Conservation (phyloP, 2,113 vertebrate genomes). For the Malurus cyaneus region DNA sequence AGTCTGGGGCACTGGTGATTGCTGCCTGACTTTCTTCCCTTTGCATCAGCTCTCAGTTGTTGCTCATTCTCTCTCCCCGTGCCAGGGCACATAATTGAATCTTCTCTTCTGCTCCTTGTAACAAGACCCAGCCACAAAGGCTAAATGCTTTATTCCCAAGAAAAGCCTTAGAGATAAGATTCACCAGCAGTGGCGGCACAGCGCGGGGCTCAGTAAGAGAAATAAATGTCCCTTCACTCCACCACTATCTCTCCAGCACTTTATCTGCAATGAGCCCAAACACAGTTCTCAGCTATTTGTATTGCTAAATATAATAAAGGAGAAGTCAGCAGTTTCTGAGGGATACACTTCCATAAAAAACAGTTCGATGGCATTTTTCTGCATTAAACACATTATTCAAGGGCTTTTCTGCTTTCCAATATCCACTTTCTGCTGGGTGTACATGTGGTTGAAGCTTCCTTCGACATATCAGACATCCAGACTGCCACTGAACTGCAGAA, state of each 20-base stretch:
- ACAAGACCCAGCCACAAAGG: constrained; percentile 52
- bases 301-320: constrained; percentile 64
- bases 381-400: constrained; percentile 59
- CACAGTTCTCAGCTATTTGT: constrained; percentile 58
- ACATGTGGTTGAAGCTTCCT: background rate
- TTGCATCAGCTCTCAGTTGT: background rate
- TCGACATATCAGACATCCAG: background rate
- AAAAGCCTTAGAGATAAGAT: constrained; percentile 68
- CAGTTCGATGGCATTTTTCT: constrained; percentile 28
- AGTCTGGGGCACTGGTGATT: background rate
- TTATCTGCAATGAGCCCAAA: constrained; percentile 61
- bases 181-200: constrained; percentile 44
- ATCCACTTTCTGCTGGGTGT: background rate
- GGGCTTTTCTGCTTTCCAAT: constrained; percentile 17
- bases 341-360: constrained; percentile 61
- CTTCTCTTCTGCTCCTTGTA: constrained; percentile 41
- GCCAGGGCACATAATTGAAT: constrained; percentile 52
- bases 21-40: background rate
- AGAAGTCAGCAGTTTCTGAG: constrained; percentile 53
- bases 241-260: constrained; percentile 50
- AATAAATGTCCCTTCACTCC: constrained; percentile 67
- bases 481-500: background rate
- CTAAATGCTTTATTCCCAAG: constrained; percentile 69
- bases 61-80: background rate
- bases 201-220: constrained; percentile 15